Conservation (phyloP, 1,140 invertebrate species). For the Caenorhabditis briggsae region DNA sequence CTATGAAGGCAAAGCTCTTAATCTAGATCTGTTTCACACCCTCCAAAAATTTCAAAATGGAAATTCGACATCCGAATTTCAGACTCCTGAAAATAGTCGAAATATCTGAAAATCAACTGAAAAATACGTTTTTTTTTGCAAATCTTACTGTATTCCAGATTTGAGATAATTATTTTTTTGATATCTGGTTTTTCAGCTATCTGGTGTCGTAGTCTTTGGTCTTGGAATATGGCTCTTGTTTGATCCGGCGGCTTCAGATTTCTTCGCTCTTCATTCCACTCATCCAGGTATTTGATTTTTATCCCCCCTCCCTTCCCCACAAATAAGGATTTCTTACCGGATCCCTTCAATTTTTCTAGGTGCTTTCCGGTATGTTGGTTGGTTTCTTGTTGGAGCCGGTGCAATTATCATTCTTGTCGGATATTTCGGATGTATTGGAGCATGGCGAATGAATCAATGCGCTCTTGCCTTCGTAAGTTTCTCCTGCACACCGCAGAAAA, state of each 20-base stretch:
- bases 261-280: constrained; percentile 62
- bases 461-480: constrained; percentile 52
- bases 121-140: no score
- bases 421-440: constrained; percentile 63
- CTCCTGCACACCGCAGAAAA: not conserved
- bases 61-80: no score
- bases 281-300: constrained; percentile 54
- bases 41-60: no score
- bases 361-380: constrained; percentile 60
- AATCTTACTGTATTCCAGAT: no score
- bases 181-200: constrained; percentile 53
- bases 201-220: constrained; percentile 57
- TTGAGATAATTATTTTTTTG: no score
- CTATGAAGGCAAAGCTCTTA: no score
- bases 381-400: constrained; percentile 59
- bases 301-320: no score
- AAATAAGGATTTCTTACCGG: not conserved
- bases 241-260: constrained; percentile 63
- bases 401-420: constrained; percentile 58
- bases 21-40: no score
- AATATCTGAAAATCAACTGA: no score
- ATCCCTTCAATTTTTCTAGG: constrained; percentile 42
- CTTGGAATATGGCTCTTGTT: constrained; percentile 63
- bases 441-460: constrained; percentile 60
- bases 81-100: no score